These are phyloP conservation scores for Polyergus mexicanus DNA, from an alignment of 1,140 invertebrate species.

Conservation along the genomic window DNA sequence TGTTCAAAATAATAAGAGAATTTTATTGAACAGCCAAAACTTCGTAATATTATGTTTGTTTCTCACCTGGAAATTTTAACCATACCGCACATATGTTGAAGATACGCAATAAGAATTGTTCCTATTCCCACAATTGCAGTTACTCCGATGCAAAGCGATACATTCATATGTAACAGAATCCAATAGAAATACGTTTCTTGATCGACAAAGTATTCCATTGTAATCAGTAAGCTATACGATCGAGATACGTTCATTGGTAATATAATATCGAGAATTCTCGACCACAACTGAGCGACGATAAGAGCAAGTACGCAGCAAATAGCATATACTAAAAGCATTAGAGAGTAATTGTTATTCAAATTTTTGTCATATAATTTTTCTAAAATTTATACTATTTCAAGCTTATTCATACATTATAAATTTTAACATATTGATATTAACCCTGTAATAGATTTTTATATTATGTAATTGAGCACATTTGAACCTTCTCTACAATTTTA, in stretches of 20 bases:
- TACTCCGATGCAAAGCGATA: background rate
- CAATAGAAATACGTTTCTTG: background rate
- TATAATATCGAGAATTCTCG: background rate
- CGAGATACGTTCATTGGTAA: background rate
- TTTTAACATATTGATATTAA: too few relatives aligned
- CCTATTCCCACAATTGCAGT: background rate
- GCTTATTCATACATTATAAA: too few relatives aligned
- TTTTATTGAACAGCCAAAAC: too few relatives aligned
- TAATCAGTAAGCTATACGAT: background rate
- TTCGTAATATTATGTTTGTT: background rate
- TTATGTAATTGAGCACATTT: too few relatives aligned
- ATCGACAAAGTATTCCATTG: conserved; percentile 12
- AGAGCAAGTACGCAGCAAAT: background rate
- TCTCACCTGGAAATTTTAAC: background rate
- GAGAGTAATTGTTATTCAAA: too few relatives aligned
- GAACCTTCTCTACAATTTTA: too few relatives aligned
- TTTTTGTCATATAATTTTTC: too few relatives aligned
- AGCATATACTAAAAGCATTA: too few relatives aligned
- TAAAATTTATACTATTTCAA: too few relatives aligned
- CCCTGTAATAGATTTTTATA: too few relatives aligned
- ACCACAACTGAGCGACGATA: background rate
- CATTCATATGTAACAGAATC: background rate
- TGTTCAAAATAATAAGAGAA: too few relatives aligned
- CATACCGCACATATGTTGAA: background rate
- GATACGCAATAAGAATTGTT: background rate